Evolutionary conservation across 2,797 vertebrate genomes (phyloP).

Genomic region (Borostomias antarcticus): DNA sequence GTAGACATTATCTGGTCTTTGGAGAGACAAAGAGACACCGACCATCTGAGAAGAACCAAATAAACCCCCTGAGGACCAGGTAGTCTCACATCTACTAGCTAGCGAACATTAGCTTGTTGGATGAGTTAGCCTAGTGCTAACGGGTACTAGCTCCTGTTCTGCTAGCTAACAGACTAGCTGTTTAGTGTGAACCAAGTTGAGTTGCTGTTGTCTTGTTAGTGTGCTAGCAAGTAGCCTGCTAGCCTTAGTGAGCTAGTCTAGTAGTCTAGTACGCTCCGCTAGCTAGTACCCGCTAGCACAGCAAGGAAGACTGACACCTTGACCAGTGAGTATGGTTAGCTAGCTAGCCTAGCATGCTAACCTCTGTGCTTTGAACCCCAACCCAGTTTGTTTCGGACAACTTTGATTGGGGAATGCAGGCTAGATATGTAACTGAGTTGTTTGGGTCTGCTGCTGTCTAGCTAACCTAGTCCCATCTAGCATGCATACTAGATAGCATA

Average conservation of each 20-base stretch:
- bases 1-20: slow-evolving; percentile 26
- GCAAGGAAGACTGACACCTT: no score
- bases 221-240: no score
- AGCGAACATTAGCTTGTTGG: slow-evolving; percentile 24
- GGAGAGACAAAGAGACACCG: slow-evolving; percentile 46
- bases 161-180: background rate
- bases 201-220: no score
- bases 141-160: background rate
- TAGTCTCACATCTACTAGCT: slow-evolving; percentile 58
- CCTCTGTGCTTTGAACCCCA: background rate
- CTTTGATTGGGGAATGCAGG: no score
- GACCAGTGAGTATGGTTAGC: no score
- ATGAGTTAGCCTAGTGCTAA: slow-evolving; percentile 33
- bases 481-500: no score
- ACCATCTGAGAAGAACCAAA: slow-evolving; percentile 37
- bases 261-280: background rate
- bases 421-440: no score
- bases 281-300: background rate
- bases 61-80: slow-evolving; percentile 30
- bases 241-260: background rate
- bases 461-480: no score
- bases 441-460: no score
- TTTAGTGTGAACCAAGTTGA: no score
- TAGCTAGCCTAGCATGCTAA: background rate
- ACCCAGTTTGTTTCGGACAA: background rate